These are phyloP conservation scores for human DNA, from an alignment of 2,113 vertebrate genomes.

Conservation along the genomic window DNA sequence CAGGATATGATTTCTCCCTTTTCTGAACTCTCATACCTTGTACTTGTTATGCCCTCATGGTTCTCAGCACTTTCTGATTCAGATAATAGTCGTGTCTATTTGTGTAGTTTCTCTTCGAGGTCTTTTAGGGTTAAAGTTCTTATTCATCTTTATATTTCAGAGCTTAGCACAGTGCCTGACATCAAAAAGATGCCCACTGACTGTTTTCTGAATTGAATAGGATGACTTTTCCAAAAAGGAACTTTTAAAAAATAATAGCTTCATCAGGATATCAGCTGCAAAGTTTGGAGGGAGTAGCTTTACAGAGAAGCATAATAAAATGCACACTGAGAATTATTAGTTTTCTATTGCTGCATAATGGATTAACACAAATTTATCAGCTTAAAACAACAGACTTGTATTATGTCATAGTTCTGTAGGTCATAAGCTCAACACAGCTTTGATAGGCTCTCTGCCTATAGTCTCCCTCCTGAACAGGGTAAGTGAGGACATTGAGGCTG, in stretches of 20 bases:
- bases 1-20: background rate
- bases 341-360: background rate
- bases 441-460: background rate
- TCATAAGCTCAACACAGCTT: background rate
- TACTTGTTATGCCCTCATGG: too few relatives aligned
- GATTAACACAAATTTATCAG: background rate
- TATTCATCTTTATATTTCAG: background rate
- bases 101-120: background rate
- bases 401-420: background rate
- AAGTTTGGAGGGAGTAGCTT: background rate
- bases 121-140: background rate
- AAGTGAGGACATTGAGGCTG: background rate
- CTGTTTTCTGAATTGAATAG: background rate
- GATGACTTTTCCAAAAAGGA: background rate
- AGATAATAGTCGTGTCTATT: background rate
- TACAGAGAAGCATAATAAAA: slow-evolving; percentile 7
- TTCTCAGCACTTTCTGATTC: background rate
- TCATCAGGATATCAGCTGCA: background rate
- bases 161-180: too few relatives aligned
- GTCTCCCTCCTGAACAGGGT: background rate
- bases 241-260: background rate
- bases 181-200: background rate
- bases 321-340: background rate
- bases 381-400: background rate
- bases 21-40: background rate